Evolutionary conservation across 2,888 invertebrate species (phyloP).

Genomic region (Luperina nickerlii): DNA sequence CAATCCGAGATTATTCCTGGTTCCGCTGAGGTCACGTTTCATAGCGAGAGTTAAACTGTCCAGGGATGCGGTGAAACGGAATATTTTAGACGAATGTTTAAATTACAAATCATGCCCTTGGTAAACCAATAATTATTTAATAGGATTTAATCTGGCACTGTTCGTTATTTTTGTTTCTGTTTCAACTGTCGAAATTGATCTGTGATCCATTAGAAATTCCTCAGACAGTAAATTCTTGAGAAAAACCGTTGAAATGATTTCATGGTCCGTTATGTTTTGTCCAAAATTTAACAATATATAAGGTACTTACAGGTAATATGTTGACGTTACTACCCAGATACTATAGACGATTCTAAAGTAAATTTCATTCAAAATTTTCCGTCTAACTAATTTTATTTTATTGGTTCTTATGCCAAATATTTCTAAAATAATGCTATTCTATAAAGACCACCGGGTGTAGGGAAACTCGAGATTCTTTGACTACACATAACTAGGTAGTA

Average conservation of each 20-base stretch:
- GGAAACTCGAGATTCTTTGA: neutral
- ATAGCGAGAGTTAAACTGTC: constrained; percentile 47
- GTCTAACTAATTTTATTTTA: constrained; percentile 7
- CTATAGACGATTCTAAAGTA: neutral
- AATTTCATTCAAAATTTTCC: constrained; percentile 11
- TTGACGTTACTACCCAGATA: neutral
- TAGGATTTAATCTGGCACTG: neutral
- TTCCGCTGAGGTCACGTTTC: constrained; percentile 71
- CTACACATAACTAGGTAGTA: constrained; percentile 22
- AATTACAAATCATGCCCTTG: constrained; percentile 1
- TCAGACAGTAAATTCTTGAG: neutral
- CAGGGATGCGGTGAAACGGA: constrained; percentile 40
- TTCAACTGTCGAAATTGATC: neutral
- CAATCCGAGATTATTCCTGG: constrained; percentile 75
- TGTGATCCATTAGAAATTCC: neutral
- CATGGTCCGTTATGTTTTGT: neutral
- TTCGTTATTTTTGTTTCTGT: neutral
- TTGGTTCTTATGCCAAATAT: constrained; percentile 36
- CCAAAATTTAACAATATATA: neutral
- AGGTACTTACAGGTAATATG: neutral
- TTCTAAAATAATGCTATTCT: constrained; percentile 12
- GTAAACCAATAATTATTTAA: neutral
- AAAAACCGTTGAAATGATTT: neutral
- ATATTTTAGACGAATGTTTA: constrained; percentile 14
- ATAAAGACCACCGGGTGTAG: neutral